These are phyloP conservation scores for Otolemur garnettii DNA, from an alignment of 2,113 vertebrate genomes.

Conservation along the genomic window DNA sequence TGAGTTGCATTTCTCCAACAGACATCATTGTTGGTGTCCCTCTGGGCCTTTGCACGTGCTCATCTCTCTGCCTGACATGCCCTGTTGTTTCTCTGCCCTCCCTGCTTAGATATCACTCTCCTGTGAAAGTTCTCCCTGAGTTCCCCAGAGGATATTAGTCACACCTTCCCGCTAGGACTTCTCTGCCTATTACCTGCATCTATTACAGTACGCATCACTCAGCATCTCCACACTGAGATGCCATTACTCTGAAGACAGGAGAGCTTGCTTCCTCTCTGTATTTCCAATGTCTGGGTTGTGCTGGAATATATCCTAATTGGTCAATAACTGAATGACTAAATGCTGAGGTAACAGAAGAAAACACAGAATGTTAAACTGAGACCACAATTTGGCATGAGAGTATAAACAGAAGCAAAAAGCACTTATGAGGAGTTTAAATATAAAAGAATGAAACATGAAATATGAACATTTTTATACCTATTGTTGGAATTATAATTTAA, in stretches of 20 bases:
- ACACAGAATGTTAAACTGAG: neutral
- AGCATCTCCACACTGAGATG: neutral
- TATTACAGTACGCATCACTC: neutral
- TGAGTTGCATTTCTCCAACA: neutral
- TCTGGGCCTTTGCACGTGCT: neutral
- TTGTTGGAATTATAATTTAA: neutral
- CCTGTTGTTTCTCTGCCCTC: no score
- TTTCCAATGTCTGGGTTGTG: neutral
- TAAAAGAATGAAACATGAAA: neutral
- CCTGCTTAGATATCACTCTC: neutral
- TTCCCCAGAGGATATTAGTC: neutral
- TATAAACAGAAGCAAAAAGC: neutral
- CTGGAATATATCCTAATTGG: neutral
- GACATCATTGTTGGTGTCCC: neutral
- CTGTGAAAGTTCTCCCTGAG: neutral
- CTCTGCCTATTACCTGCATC: neutral
- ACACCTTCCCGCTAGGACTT: neutral
- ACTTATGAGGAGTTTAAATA: neutral
- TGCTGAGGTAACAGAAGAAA: neutral
- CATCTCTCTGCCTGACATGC: neutral
- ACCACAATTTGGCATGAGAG: neutral
- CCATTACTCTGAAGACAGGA: neutral
- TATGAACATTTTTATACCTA: neutral
- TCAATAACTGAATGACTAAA: neutral
- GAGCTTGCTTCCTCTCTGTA: neutral